phyloP scores from a whole-genome alignment of 2,888 invertebrate genomes.

The Pyrochroa serraticornis region DNA sequence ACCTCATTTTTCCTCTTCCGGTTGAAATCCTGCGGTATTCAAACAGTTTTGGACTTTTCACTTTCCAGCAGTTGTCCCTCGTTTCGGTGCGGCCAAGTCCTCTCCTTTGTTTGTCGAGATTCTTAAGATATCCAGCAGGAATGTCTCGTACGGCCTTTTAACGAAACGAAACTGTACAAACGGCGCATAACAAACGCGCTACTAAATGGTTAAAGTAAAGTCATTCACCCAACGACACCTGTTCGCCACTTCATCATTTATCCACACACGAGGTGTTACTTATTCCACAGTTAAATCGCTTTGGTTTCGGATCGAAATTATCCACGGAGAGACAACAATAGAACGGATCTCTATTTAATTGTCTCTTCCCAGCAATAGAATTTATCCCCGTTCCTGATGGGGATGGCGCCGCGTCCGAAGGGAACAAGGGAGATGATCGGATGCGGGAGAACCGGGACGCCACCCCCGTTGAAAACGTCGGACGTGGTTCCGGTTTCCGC shows the following conservation, averaged over 20 bases:
- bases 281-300: background rate
- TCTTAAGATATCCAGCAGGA: background rate
- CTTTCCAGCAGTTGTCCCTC: background rate
- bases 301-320: background rate
- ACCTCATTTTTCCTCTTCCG: too few relatives aligned
- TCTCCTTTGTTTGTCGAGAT: constrained; percentile 1
- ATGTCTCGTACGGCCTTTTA: background rate
- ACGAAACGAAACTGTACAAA: constrained; percentile 5
- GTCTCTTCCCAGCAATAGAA: background rate
- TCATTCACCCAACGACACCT: constrained; percentile 23
- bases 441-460: background rate
- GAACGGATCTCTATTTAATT: background rate
- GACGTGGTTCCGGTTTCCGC: constrained; percentile 21
- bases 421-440: background rate
- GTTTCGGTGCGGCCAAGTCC: background rate
- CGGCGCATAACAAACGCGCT: background rate
- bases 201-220: constrained; percentile 2
- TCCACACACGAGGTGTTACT: constrained; percentile 6
- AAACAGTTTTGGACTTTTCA: constrained; percentile 1
- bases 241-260: background rate
- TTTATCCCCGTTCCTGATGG: background rate
- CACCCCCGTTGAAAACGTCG: constrained; percentile 13
- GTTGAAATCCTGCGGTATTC: background rate
- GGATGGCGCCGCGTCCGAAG: background rate
- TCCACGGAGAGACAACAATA: too few relatives aligned